These are phyloP conservation scores for Tragelaphus scriptus DNA, from an alignment of 2,113 vertebrate species.

Conservation along the genomic window DNA sequence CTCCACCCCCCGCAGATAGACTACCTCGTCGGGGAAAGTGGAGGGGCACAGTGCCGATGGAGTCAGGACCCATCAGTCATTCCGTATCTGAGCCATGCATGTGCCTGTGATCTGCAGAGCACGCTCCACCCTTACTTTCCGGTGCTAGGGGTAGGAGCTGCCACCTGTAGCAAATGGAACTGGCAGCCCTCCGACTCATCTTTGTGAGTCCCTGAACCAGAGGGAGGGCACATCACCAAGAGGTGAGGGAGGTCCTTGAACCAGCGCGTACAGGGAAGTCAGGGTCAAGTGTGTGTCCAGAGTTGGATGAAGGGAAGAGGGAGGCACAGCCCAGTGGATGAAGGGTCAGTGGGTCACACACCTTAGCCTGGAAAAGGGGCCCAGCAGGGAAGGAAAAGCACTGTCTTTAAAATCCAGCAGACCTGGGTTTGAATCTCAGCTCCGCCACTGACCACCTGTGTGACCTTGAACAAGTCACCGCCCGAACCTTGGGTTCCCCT, in stretches of 20 bases:
- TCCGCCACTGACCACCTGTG: not conserved
- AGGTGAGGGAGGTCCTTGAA: not conserved
- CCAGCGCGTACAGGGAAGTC: not conserved
- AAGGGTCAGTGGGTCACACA: too few species aligned
- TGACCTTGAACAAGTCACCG: not conserved
- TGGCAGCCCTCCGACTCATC: not conserved
- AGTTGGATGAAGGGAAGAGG: not conserved
- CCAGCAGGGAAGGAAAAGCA: not conserved
- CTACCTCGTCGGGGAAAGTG: not conserved
- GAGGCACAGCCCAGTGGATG: not conserved
- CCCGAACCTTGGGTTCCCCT: not conserved
- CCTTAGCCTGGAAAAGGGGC: not conserved
- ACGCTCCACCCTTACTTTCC: fast-evolving
- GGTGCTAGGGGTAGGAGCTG: not conserved
- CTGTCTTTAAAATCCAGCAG: not conserved
- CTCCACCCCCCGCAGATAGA: not conserved
- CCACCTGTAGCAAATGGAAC: not conserved
- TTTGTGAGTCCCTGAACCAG: not conserved
- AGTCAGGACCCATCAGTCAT: not conserved
- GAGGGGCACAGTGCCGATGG: not conserved
- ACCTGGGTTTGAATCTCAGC: not conserved
- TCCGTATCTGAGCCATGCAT: not conserved
- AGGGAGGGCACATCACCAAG: not conserved
- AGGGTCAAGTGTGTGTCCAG: not conserved
- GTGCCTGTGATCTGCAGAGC: not conserved